These are phyloP conservation scores for Octodonta nipae DNA, from an alignment of 2,888 invertebrate species.

Conservation along the genomic window DNA sequence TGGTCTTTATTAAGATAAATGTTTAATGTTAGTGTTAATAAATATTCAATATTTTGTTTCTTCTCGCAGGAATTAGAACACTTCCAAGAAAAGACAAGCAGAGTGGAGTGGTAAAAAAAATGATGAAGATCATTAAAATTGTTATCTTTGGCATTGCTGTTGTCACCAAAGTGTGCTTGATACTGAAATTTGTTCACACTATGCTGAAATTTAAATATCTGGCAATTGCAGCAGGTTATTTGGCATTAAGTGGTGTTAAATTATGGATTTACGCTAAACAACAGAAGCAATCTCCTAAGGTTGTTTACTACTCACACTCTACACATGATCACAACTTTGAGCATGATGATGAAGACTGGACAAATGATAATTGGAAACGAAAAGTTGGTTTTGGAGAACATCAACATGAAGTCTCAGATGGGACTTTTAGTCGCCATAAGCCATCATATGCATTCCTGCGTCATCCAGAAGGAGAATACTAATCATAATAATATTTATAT, in stretches of 20 bases:
- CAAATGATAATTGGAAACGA: constrained; percentile 10
- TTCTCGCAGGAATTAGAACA: constrained; percentile 20
- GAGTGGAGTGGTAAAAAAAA: constrained; percentile 55
- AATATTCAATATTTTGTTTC: neutral
- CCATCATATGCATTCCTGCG: no score
- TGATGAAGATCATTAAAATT: constrained; percentile 53
- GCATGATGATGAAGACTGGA: constrained; percentile 35
- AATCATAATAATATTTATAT: no score
- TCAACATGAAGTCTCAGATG: no score
- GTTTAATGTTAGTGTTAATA: no score
- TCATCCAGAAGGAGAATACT: no score
- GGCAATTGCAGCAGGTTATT: constrained; percentile 52
- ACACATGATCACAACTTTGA: constrained; percentile 63
- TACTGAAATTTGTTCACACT: constrained; percentile 57
- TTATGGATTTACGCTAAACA: constrained; percentile 66
- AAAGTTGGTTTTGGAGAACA: no score
- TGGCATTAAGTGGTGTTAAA: constrained; percentile 54
- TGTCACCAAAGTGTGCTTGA: constrained; percentile 55
- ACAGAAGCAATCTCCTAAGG: constrained; percentile 52
- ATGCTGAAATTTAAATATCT: constrained; percentile 67
- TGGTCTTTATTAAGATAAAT: no score
- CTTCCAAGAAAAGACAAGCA: constrained; percentile 37
- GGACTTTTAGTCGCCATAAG: no score
- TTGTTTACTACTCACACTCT: constrained; percentile 68
- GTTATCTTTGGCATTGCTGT: constrained; percentile 52